A percentile compares a stretch with the other conserved stretches of the same genome.
Conservation (phyloP, 2,888 invertebrate genomes). For the Colletes collaris region DNA sequence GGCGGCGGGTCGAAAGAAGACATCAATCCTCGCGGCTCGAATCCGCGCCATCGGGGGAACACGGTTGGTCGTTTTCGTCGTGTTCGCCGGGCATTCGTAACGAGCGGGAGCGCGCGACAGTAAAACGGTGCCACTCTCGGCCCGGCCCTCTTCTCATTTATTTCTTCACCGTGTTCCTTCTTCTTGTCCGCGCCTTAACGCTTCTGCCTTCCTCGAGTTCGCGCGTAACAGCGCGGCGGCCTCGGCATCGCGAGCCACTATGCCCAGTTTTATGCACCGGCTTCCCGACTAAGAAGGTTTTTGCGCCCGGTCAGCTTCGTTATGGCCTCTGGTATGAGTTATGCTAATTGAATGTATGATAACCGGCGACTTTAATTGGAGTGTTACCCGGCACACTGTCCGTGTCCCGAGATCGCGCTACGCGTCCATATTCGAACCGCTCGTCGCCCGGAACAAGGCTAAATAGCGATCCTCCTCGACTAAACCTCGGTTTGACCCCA, state of each 20-base stretch:
- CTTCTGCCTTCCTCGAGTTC: slow-evolving; percentile 56
- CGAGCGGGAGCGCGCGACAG: slow-evolving; percentile 56
- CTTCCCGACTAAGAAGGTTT: slow-evolving; percentile 68
- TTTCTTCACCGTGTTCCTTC: slow-evolving; percentile 67
- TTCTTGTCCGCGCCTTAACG: slow-evolving; percentile 67
- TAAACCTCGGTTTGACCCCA: no score
- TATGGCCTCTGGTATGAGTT: slow-evolving; percentile 75
- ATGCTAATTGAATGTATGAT: slow-evolving; percentile 79
- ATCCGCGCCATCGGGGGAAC: slow-evolving; percentile 29
- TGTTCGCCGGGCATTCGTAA: slow-evolving; percentile 57
- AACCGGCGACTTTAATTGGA: slow-evolving; percentile 75
- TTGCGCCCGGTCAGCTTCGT: slow-evolving; percentile 67
- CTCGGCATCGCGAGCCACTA: slow-evolving; percentile 1
- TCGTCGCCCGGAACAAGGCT: no score
- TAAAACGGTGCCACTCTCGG: slow-evolving; percentile 54
- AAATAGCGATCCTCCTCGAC: no score
- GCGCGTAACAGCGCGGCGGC: slow-evolving; percentile 43
- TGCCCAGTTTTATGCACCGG: slow-evolving; percentile 61
- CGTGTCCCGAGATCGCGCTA: not conserved
- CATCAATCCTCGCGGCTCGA: slow-evolving; percentile 57
- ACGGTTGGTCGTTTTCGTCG: slow-evolving; percentile 43
- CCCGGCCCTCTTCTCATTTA: slow-evolving; percentile 69
- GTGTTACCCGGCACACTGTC: slow-evolving; percentile 58
- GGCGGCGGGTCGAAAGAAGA: slow-evolving; percentile 54
- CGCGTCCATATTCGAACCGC: not conserved